Evolutionary conservation across 2,113 vertebrate genomes (phyloP).

Genomic region (Amia ocellicauda): DNA sequence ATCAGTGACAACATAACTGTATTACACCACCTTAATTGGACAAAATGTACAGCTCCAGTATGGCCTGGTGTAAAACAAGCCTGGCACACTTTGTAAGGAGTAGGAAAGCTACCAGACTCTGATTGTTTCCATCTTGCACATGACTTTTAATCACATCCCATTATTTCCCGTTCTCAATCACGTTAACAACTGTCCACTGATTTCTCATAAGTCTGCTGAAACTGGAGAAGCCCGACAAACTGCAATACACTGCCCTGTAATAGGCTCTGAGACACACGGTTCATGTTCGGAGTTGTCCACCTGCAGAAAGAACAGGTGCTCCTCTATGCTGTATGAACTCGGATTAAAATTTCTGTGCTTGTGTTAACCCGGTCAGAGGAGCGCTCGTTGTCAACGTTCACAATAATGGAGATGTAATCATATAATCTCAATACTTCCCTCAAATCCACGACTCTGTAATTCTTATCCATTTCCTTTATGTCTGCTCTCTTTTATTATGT

Average conservation of each 20-base stretch:
- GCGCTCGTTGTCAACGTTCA: neutral
- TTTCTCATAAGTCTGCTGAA: too few relatives aligned
- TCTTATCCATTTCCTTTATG: too few relatives aligned
- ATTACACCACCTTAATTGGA: conserved; percentile 57
- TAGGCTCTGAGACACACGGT: conserved; percentile 14
- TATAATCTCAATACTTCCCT: too few relatives aligned
- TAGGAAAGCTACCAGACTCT: neutral
- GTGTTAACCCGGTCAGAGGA: conserved; percentile 46
- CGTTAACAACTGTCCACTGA: neutral
- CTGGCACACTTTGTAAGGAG: neutral
- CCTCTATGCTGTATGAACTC: conserved; percentile 45
- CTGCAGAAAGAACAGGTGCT: conserved; percentile 64
- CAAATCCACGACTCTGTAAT: too few relatives aligned
- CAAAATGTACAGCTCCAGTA: conserved; percentile 45
- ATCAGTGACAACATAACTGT: conserved; percentile 66
- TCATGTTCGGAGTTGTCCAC: conserved; percentile 49
- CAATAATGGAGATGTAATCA: too few relatives aligned
- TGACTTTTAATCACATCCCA: neutral
- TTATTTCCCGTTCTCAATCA: conserved; percentile 2
- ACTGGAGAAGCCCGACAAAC: too few relatives aligned
- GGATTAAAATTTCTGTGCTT: conserved; percentile 61
- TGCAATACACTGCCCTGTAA: too few relatives aligned
- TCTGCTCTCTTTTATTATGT: too few relatives aligned
- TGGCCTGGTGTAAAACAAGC: too few relatives aligned
- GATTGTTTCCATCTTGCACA: neutral